Evolutionary conservation across 2,888 invertebrate species (phyloP), one percentile per base, ranked within the genome.

Genomic region (Ernsta delagoae): DNA sequence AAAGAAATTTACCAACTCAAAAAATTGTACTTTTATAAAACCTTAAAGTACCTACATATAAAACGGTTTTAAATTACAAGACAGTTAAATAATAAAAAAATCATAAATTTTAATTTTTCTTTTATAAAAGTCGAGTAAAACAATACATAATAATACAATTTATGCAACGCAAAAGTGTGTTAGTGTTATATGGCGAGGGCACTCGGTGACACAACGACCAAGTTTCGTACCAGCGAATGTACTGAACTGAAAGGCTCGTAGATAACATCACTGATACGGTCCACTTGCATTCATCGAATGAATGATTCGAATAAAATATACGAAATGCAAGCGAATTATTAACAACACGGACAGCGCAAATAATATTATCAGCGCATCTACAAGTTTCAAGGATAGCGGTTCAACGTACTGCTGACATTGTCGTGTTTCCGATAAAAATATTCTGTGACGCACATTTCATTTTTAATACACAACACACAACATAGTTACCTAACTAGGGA

Each of bases 341-440:
- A 69, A 6, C 31, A 50, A 71, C 69, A 69, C 73, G 69, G 74
- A 73, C 75, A 74, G 74, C 74, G 74, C 75, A 77, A 76, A 77
- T 77, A 76, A 75, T 77, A 72, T 70, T 68, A 88, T 88, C 88
- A 85, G 86, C 81, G 77, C 80, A 82, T 84, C 78, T 86, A 87
- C 84, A 85, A 84, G 81, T 79, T 87, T 88, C 92, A 92, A 92
- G 91, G 91, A 89, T 88, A 80, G 80, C 72, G 80, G 92, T 89
- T 91, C 92, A 91, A 83, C 76, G 89, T 74, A 80, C 92, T 75
- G 76, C 72, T 92, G 92, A 91, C 92, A 89, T 92, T 92, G 91
- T 75, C 82, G 78, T 76, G 74, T 74, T 78, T 72, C 72, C 72
- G 79, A 79, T 79, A 78, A 78, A 77, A 75, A 76, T 72, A 67